Percentiles rank a stretch among this genome's conserved stretches.
phyloP scores from a whole-genome alignment of 2,888 invertebrate genomes.

The Diloba caeruleocephala region DNA sequence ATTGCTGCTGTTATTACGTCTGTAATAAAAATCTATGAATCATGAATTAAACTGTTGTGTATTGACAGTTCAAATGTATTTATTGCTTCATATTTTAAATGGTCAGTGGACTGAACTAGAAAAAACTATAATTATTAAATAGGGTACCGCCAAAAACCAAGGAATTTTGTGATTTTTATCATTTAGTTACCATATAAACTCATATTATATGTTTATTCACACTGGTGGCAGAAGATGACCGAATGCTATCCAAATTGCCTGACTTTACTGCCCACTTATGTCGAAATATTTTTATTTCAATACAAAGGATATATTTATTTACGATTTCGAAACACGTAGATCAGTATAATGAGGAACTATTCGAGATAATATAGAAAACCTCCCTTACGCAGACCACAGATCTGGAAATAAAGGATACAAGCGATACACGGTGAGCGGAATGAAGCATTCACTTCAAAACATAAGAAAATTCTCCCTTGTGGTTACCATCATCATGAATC shows the following conservation, averaged over 20 bases:
- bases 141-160: too few relatives aligned
- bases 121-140: too few relatives aligned
- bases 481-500: too few relatives aligned
- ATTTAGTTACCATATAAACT: too few relatives aligned
- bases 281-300: conserved; percentile 15
- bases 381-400: conserved; percentile 55
- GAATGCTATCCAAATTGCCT: too few relatives aligned
- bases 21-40: not conserved
- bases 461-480: not conserved
- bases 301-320: conserved; percentile 24
- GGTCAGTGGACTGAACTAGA: too few relatives aligned
- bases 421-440: conserved; percentile 16
- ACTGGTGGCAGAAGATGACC: too few relatives aligned
- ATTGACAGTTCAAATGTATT: not conserved
- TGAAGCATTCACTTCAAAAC: too few relatives aligned
- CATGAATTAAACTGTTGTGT: not conserved
- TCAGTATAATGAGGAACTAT: conserved; percentile 45
- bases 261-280: not conserved
- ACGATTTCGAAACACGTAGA: conserved; percentile 45
- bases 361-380: conserved; percentile 52
- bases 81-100: too few relatives aligned
- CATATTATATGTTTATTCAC: too few relatives aligned
- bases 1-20: too few relatives aligned
- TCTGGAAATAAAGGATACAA: conserved; percentile 48
- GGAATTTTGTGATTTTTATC: too few relatives aligned